Base-by-base conservation (phyloP, 2,888 invertebrate genomes). In the Lasioglossum oenotherae region DNA sequence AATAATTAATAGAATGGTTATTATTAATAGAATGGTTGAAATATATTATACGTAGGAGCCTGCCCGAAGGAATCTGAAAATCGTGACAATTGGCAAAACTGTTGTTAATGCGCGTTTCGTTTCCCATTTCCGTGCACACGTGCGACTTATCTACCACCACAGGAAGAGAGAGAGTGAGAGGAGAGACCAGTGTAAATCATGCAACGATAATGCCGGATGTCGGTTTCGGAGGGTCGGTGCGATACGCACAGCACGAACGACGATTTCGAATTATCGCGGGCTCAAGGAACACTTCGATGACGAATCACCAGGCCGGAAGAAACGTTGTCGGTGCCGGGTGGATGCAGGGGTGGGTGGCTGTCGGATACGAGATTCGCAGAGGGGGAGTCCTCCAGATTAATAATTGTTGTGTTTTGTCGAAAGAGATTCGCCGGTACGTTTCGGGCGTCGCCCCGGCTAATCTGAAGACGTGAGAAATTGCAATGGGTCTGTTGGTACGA, bases 171-270 rank as follows among this genome's bases (percentile, higher is more conserved):
- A 35, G 64, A 14, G 64, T 2, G 31, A 35, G 31, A 2, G 27
- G 14, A 92, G 91, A 90, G 88, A 90, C 91, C 27, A 14, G 87
- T 92, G 92, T 94, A 94, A 94, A 94, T 94, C 94, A 93, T 90
- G 88, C 90, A 87, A 92, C 93, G 93, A 94, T 94, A 94, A 94
- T 93, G 93, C 93, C 93, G 93, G 93, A 93, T 92, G 93, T 92
- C 93, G 92, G 92, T 92, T 92, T 69, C 69, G 69, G 92, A 93
- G 92, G 87, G 92, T 92, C 86, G 82, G 80, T 71, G 83, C 77
- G 69, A 67, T 75, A 77, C 74, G 82, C 60, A 44, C 69, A 79
- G 78, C 57, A 49, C 60, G 78, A 72, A 80, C 73, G 16, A 77
- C 80, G 71, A 81, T 79, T 64, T 38, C 53, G 72, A 78, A 81